Evolutionary conservation across 2,888 invertebrate species (phyloP), one percentile per base, ranked within the genome.

Genomic region (Hololepta plana): DNA sequence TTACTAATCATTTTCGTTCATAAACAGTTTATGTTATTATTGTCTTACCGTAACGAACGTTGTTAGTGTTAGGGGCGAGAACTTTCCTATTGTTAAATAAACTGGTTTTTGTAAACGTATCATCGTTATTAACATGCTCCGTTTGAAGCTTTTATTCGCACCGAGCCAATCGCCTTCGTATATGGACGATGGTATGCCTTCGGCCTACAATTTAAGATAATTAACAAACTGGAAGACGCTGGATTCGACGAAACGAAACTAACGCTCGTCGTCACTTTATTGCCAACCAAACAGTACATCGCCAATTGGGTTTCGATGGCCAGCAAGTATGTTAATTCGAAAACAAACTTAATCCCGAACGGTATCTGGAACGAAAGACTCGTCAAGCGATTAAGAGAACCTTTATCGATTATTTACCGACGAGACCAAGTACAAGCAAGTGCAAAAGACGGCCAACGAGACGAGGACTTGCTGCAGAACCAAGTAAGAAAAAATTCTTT

Each of bases 41-140:
- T 16, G 23, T 16, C 30, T 34, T 33, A 38, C 40, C 29, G 37
- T 39, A 28, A 39, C 38, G 24, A 41, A 41, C n/a, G 41, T 41
- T 11, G 35, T 23, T 23, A 40, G 29, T 15, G 41, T 40, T 23
- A 41, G 27, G 20, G 36, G 34, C 27, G 41, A 35, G 27, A 42
- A 41, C 36, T 40, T 40, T 20, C 41, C 42, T 20, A 39, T 37
- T 11, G 41, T 41, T 23, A 42, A 34, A 32, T 39, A 30, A 26
- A 42, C 38, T 9, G 38, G 37, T 27, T 36, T 41, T 27, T 32
- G 36, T 37, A 41, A 40, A 24, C 40, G 35, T 28, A 35, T 33
- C 36, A 42, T 41, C 7, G 38, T 42, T 12, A 42, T 36, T 20
- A 41, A 22, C 34, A 41, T 38, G 15, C 35, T 38, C 21, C 29